phyloP scores from a whole-genome alignment of 2,888 invertebrate genomes.

The Drosophila greeni region DNA sequence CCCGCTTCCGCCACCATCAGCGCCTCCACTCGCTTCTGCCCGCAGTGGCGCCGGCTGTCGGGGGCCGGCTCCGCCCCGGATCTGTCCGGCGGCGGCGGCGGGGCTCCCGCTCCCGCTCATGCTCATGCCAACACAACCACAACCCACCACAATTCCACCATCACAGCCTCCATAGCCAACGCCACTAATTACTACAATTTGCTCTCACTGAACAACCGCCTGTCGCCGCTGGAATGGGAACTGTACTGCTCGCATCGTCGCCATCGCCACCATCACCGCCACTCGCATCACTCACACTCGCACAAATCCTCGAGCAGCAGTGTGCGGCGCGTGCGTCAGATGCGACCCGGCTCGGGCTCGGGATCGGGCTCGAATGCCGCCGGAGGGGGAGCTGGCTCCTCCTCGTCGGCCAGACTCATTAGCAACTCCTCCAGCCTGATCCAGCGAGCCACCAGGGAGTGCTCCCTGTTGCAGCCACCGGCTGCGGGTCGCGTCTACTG shows the following conservation, averaged over 20 bases:
- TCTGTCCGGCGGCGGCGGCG: constrained; percentile 69
- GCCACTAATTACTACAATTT: constrained; percentile 72
- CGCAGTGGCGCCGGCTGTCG: constrained; percentile 76
- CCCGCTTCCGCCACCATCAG: constrained; percentile 60
- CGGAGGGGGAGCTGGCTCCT: constrained; percentile 35
- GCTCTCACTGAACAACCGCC: constrained; percentile 74
- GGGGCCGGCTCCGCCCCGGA: constrained; percentile 83
- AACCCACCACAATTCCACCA: constrained; percentile 24
- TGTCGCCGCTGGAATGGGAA: constrained; percentile 73
- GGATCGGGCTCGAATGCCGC: constrained; percentile 41
- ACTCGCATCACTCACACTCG: constrained; percentile 45
- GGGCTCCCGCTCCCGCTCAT: constrained; percentile 46
- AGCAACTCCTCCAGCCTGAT: constrained; percentile 76
- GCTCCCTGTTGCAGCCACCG: constrained; percentile 81
- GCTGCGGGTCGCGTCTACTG: constrained; percentile 81
- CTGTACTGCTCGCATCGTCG: constrained; percentile 45
- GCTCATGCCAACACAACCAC: constrained; percentile 39
- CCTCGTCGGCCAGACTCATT: constrained; percentile 69
- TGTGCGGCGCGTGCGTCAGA: constrained; percentile 68
- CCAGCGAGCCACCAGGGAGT: constrained; percentile 78
- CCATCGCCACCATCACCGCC: constrained; percentile 63
- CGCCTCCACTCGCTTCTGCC: constrained; percentile 76
- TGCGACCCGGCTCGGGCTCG: constrained; percentile 22
- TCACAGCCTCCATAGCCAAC: constrained; percentile 49
- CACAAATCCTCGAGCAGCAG: constrained; percentile 56